phyloP scores from a whole-genome alignment of 2,888 invertebrate genomes.

The Steinernema scapterisci region DNA sequence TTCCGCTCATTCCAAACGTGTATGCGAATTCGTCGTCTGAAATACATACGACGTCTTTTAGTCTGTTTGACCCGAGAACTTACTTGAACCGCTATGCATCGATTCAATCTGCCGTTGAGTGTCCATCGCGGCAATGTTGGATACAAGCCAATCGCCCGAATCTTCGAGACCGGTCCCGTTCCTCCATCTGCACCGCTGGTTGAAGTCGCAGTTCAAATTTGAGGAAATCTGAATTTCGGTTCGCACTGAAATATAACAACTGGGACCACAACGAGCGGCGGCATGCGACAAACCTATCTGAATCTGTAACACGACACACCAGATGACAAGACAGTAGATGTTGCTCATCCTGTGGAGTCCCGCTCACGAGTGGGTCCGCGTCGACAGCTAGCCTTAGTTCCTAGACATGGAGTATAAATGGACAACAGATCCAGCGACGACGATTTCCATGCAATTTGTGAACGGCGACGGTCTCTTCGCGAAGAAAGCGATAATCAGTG shows the following conservation, averaged over 20 bases:
- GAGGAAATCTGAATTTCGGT: constrained; percentile 50
- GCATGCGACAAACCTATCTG: not conserved
- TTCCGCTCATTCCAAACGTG: constrained; percentile 51
- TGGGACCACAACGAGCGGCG: not conserved
- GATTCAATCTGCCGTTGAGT: constrained; percentile 21
- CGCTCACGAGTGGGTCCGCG: not conserved
- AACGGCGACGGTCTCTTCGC: not conserved
- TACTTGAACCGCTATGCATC: constrained; percentile 8
- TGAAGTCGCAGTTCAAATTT: constrained; percentile 63
- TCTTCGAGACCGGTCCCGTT: constrained; percentile 50
- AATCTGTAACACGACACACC: not conserved
- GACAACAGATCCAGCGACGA: not conserved
- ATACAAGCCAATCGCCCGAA: constrained; percentile 33
- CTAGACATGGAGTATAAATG: not conserved
- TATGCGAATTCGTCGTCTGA: constrained; percentile 53
- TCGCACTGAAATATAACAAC: not conserved
- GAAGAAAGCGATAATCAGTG: constrained; percentile 26
- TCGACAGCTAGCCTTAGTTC: not conserved
- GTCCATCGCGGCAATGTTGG: constrained; percentile 12
- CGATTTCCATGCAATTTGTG: constrained; percentile 4
- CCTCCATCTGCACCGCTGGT: constrained; percentile 55
- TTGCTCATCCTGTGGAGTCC: not conserved
- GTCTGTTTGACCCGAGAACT: too few species aligned
- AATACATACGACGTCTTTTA: too few species aligned
- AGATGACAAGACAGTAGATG: not conserved